Evolutionary conservation across 2,888 invertebrate species (phyloP).

Genomic region (Synergus umbraculus): DNA sequence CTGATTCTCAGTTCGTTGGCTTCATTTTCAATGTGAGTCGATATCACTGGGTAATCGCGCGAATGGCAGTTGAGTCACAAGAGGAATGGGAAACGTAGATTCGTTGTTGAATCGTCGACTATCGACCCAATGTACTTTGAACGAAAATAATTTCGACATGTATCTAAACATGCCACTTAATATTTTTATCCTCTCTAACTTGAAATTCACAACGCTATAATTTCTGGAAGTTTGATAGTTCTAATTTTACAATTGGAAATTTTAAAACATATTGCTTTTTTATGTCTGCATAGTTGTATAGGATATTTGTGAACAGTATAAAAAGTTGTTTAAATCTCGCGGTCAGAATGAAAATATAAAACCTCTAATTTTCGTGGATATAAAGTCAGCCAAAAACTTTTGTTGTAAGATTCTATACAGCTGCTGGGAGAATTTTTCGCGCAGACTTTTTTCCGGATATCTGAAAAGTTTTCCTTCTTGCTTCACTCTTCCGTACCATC

Average conservation of each 20-base stretch:
- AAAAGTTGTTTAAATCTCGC: background rate
- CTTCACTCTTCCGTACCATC: conserved; percentile 25
- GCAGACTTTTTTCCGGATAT: conserved; percentile 30
- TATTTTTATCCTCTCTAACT: background rate
- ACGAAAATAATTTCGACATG: background rate
- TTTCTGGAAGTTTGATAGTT: background rate
- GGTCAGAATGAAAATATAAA: conserved; percentile 30
- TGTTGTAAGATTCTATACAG: conserved; percentile 28
- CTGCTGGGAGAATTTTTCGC: conserved; percentile 19
- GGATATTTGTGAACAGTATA: background rate
- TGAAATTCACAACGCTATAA: background rate
- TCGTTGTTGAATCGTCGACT: conserved; percentile 24
- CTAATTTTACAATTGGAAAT: too few relatives aligned
- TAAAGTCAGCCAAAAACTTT: conserved; percentile 5
- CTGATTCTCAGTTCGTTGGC: conserved; percentile 31
- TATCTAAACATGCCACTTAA: background rate
- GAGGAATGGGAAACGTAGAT: conserved; percentile 19
- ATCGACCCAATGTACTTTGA: conserved; percentile 12
- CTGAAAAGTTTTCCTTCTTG: conserved; percentile 37
- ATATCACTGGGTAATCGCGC: conserved; percentile 27
- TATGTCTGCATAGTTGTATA: background rate
- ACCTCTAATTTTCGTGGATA: conserved; percentile 25
- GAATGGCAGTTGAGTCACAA: conserved; percentile 5
- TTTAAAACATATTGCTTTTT: background rate
- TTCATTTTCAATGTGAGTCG: conserved; percentile 37